Base-by-base conservation (phyloP, 1,140 invertebrate genomes). In the Cydia strobilella region DNA sequence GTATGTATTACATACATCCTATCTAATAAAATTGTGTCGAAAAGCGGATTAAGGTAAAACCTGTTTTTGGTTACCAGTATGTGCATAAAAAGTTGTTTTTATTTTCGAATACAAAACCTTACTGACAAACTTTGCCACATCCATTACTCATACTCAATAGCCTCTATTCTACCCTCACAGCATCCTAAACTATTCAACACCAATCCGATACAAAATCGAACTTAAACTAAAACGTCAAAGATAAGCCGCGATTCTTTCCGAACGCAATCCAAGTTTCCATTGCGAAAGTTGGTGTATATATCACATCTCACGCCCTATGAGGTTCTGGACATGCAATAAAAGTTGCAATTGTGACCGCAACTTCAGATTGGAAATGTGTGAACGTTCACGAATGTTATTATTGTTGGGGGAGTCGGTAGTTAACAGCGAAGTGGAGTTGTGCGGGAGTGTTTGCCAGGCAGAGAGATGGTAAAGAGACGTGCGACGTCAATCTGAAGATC, bases 281-380 rank as follows among this genome's bases (percentile, higher is more conserved):
- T 42, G 65, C n/a, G 2, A 39, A 69, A 69, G 65, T 69, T 69
- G 27, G 27, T n/a, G 35, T 69, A 27, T 69, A 69, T 69, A 42
- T 35, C 65, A 69, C 65, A 69, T 69, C 10, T 69, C 65, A 69
- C 65, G n/a, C 65, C 31, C 31, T 69, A 42, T 69, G 65, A 42
- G 31, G 65, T 35, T 31, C 25, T 20, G 31, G 31, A 18, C 10
- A 10, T 27, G n/a, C 65, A 35, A 39, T 69, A 69, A 69, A 69
- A 69, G 65, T 69, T 69, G 27, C 31, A 35, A 23, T 59, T 59
- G 18, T 59, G 54, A 59, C 54, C 54, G 20, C 54, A 59, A 59
- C 20, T 59, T 59, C n/a, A 9, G 54, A 59, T 59, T 59, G 54
- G 51, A 20, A 59, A 59, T 59, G 54, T 59, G 20, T 59, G 54